Percentiles rank a stretch among this genome's conserved stretches.
Evolutionary conservation across 2,888 invertebrate species (phyloP).

Genomic region (Heliconius hortense): DNA sequence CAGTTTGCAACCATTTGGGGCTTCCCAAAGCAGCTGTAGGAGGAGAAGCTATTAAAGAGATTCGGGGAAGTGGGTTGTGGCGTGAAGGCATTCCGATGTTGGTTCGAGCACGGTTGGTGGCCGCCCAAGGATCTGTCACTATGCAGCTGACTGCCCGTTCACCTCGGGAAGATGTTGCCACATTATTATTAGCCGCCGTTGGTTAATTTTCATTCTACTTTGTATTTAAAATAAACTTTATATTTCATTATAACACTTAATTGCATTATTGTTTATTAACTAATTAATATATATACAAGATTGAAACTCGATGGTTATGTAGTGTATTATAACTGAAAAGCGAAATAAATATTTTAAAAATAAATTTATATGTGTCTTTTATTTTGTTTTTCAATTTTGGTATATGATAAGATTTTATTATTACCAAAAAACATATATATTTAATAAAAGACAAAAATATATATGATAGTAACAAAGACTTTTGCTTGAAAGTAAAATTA

Average conservation of each 20-base stretch:
- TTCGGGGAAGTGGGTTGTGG: conserved; percentile 86
- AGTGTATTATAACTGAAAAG: conserved; percentile 3
- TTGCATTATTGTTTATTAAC: background rate
- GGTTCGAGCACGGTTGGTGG: conserved; percentile 90
- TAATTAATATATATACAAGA: conserved; percentile 1
- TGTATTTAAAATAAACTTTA: background rate
- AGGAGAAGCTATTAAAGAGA: conserved; percentile 64
- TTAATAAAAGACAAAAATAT: too few relatives aligned
- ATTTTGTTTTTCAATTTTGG: background rate
- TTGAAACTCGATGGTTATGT: background rate
- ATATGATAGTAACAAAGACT: too few relatives aligned
- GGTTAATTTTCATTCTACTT: conserved; percentile 79
- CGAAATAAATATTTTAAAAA: conserved; percentile 8
- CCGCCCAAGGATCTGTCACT: conserved; percentile 89
- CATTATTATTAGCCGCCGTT: conserved; percentile 91
- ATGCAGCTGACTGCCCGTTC: conserved; percentile 95
- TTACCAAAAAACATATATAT: too few relatives aligned
- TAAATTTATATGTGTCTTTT: background rate
- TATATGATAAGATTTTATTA: background rate
- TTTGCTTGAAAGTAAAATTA: too few relatives aligned
- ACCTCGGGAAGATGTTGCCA: conserved; percentile 90
- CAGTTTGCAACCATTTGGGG: conserved; percentile 63
- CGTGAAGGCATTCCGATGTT: conserved; percentile 93
- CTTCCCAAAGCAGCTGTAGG: conserved; percentile 56
- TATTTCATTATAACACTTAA: conserved; percentile 10